Base-by-base conservation (phyloP, 2,797 vertebrate genomes). In the Sebastes vulpes region DNA sequence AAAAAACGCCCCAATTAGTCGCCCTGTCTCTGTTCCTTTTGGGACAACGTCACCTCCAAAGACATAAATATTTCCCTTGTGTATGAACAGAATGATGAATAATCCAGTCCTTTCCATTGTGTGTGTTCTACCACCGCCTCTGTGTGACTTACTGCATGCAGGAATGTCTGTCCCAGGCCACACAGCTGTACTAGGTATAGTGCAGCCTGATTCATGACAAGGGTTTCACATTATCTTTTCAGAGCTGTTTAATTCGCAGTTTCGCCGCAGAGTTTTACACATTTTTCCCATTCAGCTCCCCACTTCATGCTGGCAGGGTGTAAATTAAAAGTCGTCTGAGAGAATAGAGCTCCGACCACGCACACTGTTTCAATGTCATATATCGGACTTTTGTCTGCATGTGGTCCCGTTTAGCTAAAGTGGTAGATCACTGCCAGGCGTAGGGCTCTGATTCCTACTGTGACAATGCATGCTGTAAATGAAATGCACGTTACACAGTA, bases 141-240 rank as follows among this genome's bases (percentile, higher is more conserved):
- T n/a, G 6, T 42, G 81, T 79, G 89, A 87, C 71, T 86, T 72
- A 76, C 52, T 81, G 74, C 76, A 25, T 25, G 58, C 35, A 82
- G 87, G 73, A 89, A 86, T 76, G 63, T 42, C 75, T 85, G 65
- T 88, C 66, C 82, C 77, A 42, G 78, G 66, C 72, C 78, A 52
- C 83, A 65, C 87, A 88, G 88, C 89, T 88, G 84, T 7, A 65
- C 65, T 42, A 68, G 81, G 79, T 75, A 80, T 48, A 56, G 68
- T 28, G 71, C 81, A 48, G 79, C 59, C 74, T 89, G 83, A 87
- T 80, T 91, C 83, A 91, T 16, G 50, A 76, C 52, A 2, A 84
- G 56, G 29, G 26, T 56, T 86, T 84, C 78, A 72, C 82, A 83
- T 86, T 60, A 67, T 91, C 83, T 65, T 83, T 72, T 67, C 72